These are phyloP conservation scores for Phaethornis superciliosus DNA, from an alignment of 2,113 vertebrate species.

Conservation along the genomic window DNA sequence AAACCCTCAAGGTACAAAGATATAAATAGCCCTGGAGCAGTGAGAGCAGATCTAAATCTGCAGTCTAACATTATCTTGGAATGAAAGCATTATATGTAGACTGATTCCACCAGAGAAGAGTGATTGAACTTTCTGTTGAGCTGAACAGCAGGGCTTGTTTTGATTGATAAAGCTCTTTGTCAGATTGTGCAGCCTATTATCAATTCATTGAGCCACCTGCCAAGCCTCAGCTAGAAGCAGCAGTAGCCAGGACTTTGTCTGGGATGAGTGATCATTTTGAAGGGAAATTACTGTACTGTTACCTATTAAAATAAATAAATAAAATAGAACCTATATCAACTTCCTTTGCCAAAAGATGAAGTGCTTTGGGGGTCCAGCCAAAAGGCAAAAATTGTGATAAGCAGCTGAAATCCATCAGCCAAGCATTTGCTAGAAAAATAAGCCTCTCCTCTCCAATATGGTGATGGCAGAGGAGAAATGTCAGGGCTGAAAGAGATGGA, in stretches of 20 bases:
- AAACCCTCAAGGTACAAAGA: slow-evolving; percentile 24
- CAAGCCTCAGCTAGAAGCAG: not conserved
- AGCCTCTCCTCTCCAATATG: not conserved
- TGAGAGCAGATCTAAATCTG: slow-evolving; percentile 36
- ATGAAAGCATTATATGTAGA: not conserved
- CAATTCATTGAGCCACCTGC: slow-evolving; percentile 14
- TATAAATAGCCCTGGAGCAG: slow-evolving; percentile 35
- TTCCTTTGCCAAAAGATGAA: not conserved
- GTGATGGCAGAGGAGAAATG: not conserved
- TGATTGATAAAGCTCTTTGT: slow-evolving; percentile 45
- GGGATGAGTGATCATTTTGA: not conserved
- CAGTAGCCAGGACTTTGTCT: not conserved
- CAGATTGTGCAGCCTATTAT: slow-evolving; percentile 1
- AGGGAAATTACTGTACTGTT: not conserved
- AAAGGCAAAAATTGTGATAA: not conserved
- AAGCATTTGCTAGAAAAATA: not conserved
- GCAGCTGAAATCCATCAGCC: not conserved
- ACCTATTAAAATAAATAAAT: not conserved
- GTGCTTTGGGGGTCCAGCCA: not conserved
- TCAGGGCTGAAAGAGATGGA: not conserved
- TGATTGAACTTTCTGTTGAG: slow-evolving; percentile 31
- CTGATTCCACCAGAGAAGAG: slow-evolving; percentile 19
- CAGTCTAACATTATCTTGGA: not conserved
- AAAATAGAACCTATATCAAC: not conserved
- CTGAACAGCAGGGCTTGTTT: slow-evolving; percentile 35